Evolutionary conservation across 1,140 invertebrate genomes (phyloP).

Genomic region (Aphaenogaster ashmeadi): DNA sequence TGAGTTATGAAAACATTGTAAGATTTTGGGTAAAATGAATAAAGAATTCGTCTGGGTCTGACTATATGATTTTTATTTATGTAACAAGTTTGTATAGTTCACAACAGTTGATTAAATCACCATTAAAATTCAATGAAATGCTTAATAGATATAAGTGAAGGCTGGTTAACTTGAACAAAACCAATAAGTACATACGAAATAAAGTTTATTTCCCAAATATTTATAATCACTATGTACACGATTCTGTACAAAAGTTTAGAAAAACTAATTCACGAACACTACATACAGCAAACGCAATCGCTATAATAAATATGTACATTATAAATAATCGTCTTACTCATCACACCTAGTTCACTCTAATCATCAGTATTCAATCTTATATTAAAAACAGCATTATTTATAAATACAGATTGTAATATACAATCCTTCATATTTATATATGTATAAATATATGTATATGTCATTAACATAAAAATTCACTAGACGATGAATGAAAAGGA

Average conservation of each 20-base stretch:
- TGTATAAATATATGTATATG: slow-evolving; percentile 60
- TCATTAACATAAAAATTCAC: slow-evolving; percentile 63
- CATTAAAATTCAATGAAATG: background rate
- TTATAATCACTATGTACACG: slow-evolving; percentile 76
- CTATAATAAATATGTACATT: slow-evolving; percentile 79
- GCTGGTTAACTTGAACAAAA: slow-evolving; percentile 1
- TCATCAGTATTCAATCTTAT: slow-evolving; percentile 63
- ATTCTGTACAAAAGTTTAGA: slow-evolving; percentile 82
- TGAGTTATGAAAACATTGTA: slow-evolving; percentile 55
- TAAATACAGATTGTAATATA: slow-evolving; percentile 78
- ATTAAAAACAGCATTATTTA: slow-evolving; percentile 72
- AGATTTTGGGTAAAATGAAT: slow-evolving; percentile 54
- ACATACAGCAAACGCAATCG: slow-evolving; percentile 71
- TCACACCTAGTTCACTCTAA: slow-evolving; percentile 49
- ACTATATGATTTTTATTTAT: background rate
- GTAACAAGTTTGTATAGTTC: background rate
- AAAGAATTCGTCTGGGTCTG: slow-evolving; percentile 42
- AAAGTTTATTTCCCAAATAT: slow-evolving; percentile 77
- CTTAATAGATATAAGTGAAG: background rate
- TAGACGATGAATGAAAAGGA: slow-evolving; percentile 39
- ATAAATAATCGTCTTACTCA: slow-evolving; percentile 65
- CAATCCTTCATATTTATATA: slow-evolving; percentile 57
- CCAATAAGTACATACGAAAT: slow-evolving; percentile 70
- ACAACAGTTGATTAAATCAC: background rate
- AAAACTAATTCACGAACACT: slow-evolving; percentile 73